Base-by-base conservation (phyloP, 1,140 invertebrate genomes). In the Acromyrmex charruanus region DNA sequence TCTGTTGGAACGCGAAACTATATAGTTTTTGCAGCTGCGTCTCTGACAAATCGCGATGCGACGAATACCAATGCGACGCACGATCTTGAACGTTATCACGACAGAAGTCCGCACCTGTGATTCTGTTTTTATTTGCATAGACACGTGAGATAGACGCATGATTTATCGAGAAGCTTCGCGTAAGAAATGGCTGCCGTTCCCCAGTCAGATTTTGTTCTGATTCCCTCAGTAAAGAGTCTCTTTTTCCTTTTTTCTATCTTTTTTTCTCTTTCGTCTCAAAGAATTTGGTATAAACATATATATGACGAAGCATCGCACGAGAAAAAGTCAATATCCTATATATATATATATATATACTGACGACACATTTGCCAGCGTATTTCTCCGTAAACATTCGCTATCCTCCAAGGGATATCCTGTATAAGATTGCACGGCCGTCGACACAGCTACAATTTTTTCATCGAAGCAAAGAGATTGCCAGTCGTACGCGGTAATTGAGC, bases 21-120 rank as follows among this genome's bases (percentile, higher is more conserved):
- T 44, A 44, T 44, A 68, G 21, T 65, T 55, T 74, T 58, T 51
- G 16, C 21, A 21, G 39, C 31, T 44, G 12, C 59, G 63, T 72
- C 9, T 72, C 59, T 49, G 49, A n/a, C 49, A 75, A 68, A 44
- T 44, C n/a, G 31, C 21, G 9, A 44, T 51, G 14, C 49, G 39
- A 18, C 69, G 69, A 71, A 74, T 87, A 74, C 44, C 31, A 55
- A 85, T 21, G 39, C 68, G 21, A 12, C 12, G 16, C 44, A n/a
- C 31, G 59, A 80, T 49, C 18, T 82, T 28, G 65, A 39, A 12
- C n/a, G n/a, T 35, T 61, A 25, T 21, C 35, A 10, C 6, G 18
- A n/a, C 58, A 9, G 18, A 21, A 58, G 31, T 58, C 21, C 9
- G 21, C 74, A 28, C 39, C 39, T 44, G 59, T 35, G n/a, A 39